A percentile compares a stretch with the other conserved stretches of the same genome.
phyloP scores from a whole-genome alignment of 2,113 vertebrate genomes.

The Vidua chalybeata region DNA sequence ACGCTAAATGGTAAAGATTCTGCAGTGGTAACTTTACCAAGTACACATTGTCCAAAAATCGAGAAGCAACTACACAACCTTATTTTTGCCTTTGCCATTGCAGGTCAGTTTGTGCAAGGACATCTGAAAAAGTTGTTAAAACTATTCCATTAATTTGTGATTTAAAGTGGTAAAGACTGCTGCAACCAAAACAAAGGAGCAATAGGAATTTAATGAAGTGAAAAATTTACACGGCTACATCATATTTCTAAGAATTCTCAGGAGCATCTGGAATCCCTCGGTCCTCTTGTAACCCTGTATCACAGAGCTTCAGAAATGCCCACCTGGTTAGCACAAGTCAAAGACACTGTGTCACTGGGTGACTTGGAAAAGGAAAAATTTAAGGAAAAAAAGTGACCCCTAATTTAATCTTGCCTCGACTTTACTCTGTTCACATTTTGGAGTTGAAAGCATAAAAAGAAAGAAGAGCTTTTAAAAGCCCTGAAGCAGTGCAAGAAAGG shows the following conservation, averaged over 20 bases:
- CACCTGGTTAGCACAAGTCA: background rate
- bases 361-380: background rate
- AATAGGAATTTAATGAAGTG: background rate
- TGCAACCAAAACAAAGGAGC: background rate
- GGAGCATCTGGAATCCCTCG: background rate
- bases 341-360: background rate
- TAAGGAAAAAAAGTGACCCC: background rate
- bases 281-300: background rate
- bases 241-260: background rate
- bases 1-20: background rate
- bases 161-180: background rate
- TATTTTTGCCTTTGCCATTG: background rate
- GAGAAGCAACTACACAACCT: background rate
- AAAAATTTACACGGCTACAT: background rate
- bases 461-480: background rate
- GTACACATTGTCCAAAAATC: background rate
- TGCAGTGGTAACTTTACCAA: background rate
- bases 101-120: background rate
- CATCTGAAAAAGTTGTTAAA: background rate
- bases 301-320: background rate
- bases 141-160: background rate
- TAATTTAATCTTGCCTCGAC: background rate
- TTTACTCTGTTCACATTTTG: background rate
- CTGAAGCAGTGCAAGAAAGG: background rate
- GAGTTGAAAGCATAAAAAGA: background rate